Conservation (phyloP, 2,113 vertebrate species). For the Perognathus longimembris region DNA sequence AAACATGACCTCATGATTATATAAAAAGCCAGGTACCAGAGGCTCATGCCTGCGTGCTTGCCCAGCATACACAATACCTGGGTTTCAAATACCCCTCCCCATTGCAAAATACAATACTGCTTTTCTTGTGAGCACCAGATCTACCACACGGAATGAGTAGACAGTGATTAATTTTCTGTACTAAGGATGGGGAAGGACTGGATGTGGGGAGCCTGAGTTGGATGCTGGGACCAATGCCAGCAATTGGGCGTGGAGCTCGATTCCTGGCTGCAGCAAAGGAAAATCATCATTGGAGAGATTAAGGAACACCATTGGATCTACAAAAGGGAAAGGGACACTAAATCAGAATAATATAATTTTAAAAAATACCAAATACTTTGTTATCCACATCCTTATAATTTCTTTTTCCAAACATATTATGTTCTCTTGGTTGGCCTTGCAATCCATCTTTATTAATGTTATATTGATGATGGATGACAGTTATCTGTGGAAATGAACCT, state of each 20-base stretch:
- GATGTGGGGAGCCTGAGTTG: background rate
- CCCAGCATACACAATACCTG: background rate
- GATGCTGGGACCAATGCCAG: background rate
- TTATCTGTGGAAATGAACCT: background rate
- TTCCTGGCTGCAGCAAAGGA: background rate
- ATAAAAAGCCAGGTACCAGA: background rate
- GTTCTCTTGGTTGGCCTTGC: background rate
- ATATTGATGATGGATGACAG: background rate
- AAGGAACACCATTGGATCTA: background rate
- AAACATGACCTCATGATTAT: background rate
- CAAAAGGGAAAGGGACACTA: background rate
- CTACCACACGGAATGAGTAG: background rate
- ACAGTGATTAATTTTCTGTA: background rate
- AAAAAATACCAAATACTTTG: background rate
- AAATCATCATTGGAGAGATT: background rate
- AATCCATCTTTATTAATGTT: background rate
- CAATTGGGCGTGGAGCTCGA: background rate
- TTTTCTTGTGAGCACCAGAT: background rate
- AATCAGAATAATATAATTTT: background rate
- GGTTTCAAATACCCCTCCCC: background rate
- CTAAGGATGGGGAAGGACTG: background rate
- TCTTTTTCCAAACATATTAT: conserved; percentile 14
- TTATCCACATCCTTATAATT: background rate
- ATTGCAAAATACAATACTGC: background rate
- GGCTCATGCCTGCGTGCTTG: too few relatives aligned